A percentile compares a stretch with the other conserved stretches of the same genome.
Evolutionary conservation across 2,797 vertebrate species (phyloP).

Genomic region (Iguana delicatissima): DNA sequence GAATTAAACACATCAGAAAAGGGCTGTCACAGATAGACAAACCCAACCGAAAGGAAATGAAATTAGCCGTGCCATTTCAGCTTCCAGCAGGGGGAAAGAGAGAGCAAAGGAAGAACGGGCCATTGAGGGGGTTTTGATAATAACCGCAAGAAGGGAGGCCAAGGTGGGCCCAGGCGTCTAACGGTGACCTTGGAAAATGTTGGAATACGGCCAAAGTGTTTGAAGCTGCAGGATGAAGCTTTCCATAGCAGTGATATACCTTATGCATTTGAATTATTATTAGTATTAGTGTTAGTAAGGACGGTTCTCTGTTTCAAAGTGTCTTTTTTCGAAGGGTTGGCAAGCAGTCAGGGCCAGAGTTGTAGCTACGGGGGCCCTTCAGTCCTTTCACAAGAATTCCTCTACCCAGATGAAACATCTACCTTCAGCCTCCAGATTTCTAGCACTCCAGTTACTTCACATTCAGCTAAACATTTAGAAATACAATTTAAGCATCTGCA

Average conservation of each 20-base stretch:
- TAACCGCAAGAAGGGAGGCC: conserved; percentile 16
- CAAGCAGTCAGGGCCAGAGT: no score
- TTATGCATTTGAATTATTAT: background rate
- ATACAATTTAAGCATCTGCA: no score
- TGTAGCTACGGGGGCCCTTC: no score
- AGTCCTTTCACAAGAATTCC: no score
- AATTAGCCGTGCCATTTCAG: conserved; percentile 91
- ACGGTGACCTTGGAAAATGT: background rate
- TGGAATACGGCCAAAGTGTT: no score
- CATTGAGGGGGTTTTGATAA: conserved; percentile 40
- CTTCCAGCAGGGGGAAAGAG: conserved; percentile 78
- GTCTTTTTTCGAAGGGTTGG: no score
- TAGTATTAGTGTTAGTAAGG: background rate
- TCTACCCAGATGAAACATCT: no score
- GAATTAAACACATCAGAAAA: conserved; percentile 97
- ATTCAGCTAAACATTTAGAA: no score
- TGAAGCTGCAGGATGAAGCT: background rate
- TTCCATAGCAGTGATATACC: background rate
- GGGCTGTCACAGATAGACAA: conserved; percentile 94
- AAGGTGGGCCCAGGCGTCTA: no score
- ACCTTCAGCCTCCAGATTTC: no score
- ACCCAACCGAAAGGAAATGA: conserved; percentile 86
- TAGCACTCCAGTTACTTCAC: no score
- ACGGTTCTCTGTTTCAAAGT: no score
- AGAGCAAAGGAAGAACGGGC: conserved; percentile 56